Conservation (phyloP, 2,113 vertebrate species). For the Zosterops hypoxanthus region DNA sequence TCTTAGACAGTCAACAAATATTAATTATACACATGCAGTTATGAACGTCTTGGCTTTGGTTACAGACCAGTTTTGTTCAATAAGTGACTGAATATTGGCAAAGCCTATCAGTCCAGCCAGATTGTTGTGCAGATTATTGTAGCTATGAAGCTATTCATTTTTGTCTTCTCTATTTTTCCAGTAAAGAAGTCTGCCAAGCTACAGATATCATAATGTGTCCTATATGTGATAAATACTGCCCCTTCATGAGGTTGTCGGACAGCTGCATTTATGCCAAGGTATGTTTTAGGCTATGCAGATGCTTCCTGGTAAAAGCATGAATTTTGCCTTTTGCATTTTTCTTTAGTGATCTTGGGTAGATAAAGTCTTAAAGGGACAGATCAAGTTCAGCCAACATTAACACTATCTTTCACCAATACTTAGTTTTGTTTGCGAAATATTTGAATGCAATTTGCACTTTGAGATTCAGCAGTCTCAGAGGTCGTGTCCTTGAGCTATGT, state of each 20-base stretch:
- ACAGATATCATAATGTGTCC: constrained; percentile 95
- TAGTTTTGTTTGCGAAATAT: neutral
- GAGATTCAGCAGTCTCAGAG: neutral
- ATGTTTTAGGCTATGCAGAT: constrained; percentile 14
- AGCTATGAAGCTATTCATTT: neutral
- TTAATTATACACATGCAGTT: neutral
- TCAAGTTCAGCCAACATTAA: neutral
- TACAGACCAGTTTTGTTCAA: neutral
- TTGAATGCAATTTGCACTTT: neutral
- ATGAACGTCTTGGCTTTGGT: neutral
- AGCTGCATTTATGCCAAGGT: constrained; percentile 93
- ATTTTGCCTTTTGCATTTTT: neutral
- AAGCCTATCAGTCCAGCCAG: neutral
- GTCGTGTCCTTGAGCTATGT: neutral
- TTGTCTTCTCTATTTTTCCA: constrained; percentile 74
- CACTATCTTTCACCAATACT: neutral
- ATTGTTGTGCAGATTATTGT: neutral
- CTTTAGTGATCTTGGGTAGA: neutral
- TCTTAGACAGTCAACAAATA: neutral
- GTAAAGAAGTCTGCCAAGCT: constrained; percentile 95
- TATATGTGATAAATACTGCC: constrained; percentile 95
- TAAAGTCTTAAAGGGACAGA: neutral
- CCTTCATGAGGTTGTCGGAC: constrained; percentile 92
- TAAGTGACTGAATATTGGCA: neutral
- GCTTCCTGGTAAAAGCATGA: neutral